Evolutionary conservation across 2,888 invertebrate species (phyloP).

Genomic region (Venustoraphidia nigricollis): DNA sequence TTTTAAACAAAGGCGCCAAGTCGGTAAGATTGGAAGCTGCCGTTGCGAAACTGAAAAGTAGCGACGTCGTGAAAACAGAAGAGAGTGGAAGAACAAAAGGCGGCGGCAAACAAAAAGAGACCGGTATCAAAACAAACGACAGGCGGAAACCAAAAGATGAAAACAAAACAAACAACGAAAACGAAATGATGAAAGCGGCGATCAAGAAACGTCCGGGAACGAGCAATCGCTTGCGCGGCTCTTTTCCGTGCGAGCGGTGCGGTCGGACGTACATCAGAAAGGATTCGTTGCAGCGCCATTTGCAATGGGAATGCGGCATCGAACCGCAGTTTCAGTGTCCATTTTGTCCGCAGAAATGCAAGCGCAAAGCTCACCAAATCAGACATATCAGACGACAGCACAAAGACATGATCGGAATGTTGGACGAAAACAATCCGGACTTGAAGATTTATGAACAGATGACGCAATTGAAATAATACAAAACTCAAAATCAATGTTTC

Average conservation of each 20-base stretch:
- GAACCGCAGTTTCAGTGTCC: conserved; percentile 55
- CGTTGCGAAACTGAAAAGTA: neutral
- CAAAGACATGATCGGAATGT: conserved; percentile 30
- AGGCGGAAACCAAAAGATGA: too few species aligned
- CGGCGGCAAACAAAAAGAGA: conserved; percentile 7
- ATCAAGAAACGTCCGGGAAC: too few species aligned
- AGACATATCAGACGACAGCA: conserved; percentile 37
- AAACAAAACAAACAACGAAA: too few species aligned
- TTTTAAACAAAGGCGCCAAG: too few species aligned
- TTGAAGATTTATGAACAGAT: conserved; percentile 11
- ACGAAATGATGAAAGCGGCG: too few species aligned
- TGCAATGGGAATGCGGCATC: conserved; percentile 61
- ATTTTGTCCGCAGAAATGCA: conserved; percentile 50
- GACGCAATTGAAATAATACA: neutral
- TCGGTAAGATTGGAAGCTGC: too few species aligned
- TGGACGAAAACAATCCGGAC: conserved; percentile 30
- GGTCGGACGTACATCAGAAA: conserved; percentile 65
- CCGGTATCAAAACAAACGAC: conserved; percentile 18
- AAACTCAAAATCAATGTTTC: too few species aligned
- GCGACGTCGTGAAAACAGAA: conserved; percentile 16
- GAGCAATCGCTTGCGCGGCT: conserved; percentile 25
- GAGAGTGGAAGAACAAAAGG: conserved; percentile 14
- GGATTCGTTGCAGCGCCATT: conserved; percentile 61
- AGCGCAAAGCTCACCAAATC: conserved; percentile 45
- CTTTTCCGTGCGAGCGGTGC: conserved; percentile 48